These are phyloP conservation scores for Tympanuchus pallidicinctus DNA, from an alignment of 2,113 vertebrate genomes.

Conservation along the genomic window DNA sequence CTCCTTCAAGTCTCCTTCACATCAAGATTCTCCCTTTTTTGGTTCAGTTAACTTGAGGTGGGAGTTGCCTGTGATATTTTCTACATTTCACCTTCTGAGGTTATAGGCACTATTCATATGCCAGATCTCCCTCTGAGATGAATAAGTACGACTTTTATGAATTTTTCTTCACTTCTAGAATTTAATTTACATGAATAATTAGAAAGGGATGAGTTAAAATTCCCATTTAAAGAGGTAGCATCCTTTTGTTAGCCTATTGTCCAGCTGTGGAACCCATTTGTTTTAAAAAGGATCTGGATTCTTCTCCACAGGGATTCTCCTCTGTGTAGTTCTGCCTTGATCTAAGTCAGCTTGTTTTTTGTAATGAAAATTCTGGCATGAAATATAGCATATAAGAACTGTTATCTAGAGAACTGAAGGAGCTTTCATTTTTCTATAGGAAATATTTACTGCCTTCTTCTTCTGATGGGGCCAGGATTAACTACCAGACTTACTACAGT, in stretches of 20 bases:
- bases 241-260: slow-evolving; percentile 30
- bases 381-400: slow-evolving; percentile 15
- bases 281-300: slow-evolving; percentile 29
- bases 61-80: slow-evolving; percentile 85
- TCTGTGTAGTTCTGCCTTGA: slow-evolving; percentile 59
- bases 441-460: slow-evolving; percentile 43
- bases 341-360: slow-evolving; percentile 36
- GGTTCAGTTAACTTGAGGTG: slow-evolving; percentile 84
- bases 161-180: slow-evolving; percentile 84
- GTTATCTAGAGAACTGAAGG: slow-evolving; percentile 20
- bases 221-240: slow-evolving; percentile 60
- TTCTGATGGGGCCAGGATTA: slow-evolving; percentile 26
- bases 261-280: neutral
- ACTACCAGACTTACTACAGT: slow-evolving; percentile 12
- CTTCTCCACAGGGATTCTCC: slow-evolving; percentile 20
- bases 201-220: slow-evolving; percentile 71
- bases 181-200: slow-evolving; percentile 86
- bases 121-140: slow-evolving; percentile 81
- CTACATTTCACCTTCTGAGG: slow-evolving; percentile 83
- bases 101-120: slow-evolving; percentile 83
- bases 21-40: slow-evolving; percentile 82
- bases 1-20: slow-evolving; percentile 86
- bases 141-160: slow-evolving; percentile 84
- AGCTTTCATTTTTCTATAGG: slow-evolving; percentile 12
- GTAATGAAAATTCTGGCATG: slow-evolving; percentile 32